Evolutionary conservation across 2,888 invertebrate species (phyloP).

Genomic region (Cataglyphis altisquamis): DNA sequence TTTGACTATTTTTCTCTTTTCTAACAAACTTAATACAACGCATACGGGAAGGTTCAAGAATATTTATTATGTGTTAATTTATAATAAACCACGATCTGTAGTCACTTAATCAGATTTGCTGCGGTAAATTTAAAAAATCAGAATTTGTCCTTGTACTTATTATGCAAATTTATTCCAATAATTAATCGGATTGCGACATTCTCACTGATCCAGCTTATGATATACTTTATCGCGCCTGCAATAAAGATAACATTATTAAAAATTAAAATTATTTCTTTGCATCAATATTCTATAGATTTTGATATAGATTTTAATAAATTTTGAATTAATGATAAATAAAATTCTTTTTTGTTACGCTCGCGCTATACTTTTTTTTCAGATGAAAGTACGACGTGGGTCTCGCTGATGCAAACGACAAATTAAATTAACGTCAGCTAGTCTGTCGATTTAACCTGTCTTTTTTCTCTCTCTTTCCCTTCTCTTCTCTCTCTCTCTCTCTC

Average conservation of each 20-base stretch:
- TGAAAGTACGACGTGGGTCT: constrained; percentile 13
- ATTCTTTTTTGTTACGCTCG: background rate
- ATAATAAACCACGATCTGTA: constrained; percentile 15
- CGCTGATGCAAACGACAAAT: constrained; percentile 34
- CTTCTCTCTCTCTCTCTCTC: background rate
- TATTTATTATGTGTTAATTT: constrained; percentile 15
- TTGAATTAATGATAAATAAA: constrained; percentile 18
- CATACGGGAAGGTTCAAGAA: background rate
- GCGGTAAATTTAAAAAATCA: background rate
- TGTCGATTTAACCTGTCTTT: constrained; percentile 18
- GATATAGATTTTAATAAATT: background rate
- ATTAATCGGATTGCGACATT: constrained; percentile 16
- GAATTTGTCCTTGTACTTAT: background rate
- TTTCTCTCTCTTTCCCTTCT: too few relatives aligned
- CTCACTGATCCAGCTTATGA: background rate
- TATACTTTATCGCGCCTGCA: background rate
- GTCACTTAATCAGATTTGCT: background rate
- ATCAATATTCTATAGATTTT: background rate
- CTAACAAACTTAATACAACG: background rate
- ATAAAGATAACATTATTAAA: constrained; percentile 29
- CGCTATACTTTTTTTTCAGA: background rate
- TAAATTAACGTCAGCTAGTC: constrained; percentile 32
- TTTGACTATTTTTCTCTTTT: background rate
- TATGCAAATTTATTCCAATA: constrained; percentile 21
- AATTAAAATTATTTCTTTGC: background rate